Evolutionary conservation across 37 sponge, comb jelly and placozoan genomes (phyloP), one percentile per base, ranked within the genome.

Genomic region (Chondrosia reniformis): DNA sequence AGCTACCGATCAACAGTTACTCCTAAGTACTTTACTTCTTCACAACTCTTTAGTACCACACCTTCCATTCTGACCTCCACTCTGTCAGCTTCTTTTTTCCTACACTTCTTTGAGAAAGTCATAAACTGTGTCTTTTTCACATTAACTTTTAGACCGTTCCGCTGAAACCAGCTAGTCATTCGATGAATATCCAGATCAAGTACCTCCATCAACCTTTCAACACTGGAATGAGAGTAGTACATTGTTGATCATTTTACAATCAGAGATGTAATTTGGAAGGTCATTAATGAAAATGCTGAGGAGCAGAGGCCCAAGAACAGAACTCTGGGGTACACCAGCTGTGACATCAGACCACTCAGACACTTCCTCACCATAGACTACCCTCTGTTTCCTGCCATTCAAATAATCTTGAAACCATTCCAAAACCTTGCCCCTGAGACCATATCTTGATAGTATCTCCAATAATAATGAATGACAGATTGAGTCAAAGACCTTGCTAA

Each of bases 401-500:
- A 77, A 52, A 59, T 77, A 77, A 32, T 38, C 34, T 38, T 33
- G 12, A 62, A 77, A 58, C 78, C 78, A 77, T 5, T 6, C 22
- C n/a, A 59, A 59, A 6, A 24, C 69, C 19, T 5, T 24, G 46
- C 74, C 81, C 13, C 74, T 5, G 15, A 81, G 22, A 22, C 74
- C 81, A 24, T 81, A 71, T 15, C 38, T 13, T 3, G 46, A 21
- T 37, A 81, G 59, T 59, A 72, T 71, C 43, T 72, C n/a, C 27
- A 81, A 58, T 12, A 81, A 41, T 21, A 81, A 33, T 21, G 44
- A 3, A 39, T 81, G 81, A 39, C 49, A 19, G 3, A 81, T 49
- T 38, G 30, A 38, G 38, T 81, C 81, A 71, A 81, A 81, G 6
- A 59, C 81, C n/a, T 46, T 81, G 34, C 73, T 71, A 22, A 81